These are phyloP conservation scores for Phyllostomus discolor DNA, from an alignment of 2,113 vertebrate genomes.

Conservation along the genomic window DNA sequence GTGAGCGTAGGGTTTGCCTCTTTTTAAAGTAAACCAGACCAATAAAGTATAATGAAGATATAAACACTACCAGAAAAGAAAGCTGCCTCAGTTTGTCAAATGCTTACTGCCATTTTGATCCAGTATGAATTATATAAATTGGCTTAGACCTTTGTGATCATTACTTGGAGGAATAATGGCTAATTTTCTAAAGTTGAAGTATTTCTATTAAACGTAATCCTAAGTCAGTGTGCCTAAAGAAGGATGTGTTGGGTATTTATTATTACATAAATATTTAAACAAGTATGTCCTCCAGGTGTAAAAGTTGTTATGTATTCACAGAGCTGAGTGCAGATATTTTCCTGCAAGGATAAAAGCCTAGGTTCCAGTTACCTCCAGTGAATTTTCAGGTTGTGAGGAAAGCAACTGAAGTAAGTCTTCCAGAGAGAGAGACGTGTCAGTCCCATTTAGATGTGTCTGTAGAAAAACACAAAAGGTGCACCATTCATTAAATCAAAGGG, in stretches of 20 bases:
- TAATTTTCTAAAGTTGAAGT: not conserved
- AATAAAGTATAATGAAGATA: not conserved
- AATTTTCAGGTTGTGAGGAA: constrained; percentile 74
- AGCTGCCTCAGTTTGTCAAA: too few relatives aligned
- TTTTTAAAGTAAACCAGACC: not conserved
- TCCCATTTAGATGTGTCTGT: constrained; percentile 64
- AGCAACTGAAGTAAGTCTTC: constrained; percentile 70
- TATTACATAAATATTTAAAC: not conserved
- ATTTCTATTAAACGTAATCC: not conserved
- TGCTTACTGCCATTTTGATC: not conserved
- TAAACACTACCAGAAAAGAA: not conserved
- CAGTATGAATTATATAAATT: not conserved
- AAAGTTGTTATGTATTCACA: too few relatives aligned
- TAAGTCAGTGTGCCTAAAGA: not conserved
- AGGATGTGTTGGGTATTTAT: not conserved
- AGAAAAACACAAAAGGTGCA: constrained; percentile 18
- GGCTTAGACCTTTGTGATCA: not conserved
- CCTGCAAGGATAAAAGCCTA: not conserved
- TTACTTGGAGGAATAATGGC: not conserved
- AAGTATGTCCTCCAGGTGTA: not conserved
- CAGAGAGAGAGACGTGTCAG: constrained; percentile 53
- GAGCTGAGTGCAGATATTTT: too few relatives aligned
- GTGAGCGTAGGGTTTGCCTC: not conserved
- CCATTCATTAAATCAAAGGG: not conserved
- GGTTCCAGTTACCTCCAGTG: constrained; percentile 74